Base-by-base conservation (phyloP, 2,113 vertebrate genomes). In the Aix galericulata region DNA sequence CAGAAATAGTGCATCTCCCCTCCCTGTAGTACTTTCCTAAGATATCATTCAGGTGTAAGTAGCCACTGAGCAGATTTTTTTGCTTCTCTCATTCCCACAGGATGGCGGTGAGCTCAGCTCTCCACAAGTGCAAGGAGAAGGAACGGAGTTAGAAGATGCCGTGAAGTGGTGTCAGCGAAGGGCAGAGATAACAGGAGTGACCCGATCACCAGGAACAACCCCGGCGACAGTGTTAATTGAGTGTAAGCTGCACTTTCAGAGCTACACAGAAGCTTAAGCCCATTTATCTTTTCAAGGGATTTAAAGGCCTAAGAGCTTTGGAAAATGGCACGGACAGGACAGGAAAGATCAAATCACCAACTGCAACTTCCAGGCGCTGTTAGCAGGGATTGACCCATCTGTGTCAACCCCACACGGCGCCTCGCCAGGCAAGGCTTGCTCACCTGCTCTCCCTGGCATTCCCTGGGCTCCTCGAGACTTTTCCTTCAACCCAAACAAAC, bases 211-310 rank as follows among this genome's bases (percentile, higher is more conserved):
- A 59, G 89, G 40, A 89, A 63, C 36, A 85, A n/a, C 50, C 34
- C 18, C 3, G 4, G 38, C 7, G 3, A 89, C 62, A 15, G 58
- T 8, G 62, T 62, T 95, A 94, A 94, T 85, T 93, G 94, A 53
- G 52, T 53, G 50, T 76, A 89, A 94, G 74, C 90, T 83, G 86
- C 75, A 75, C 83, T 95, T 95, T 86, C 90, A 95, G 88, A 96
- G 86, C 82, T 44, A 55, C 67, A 87, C 2, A 91, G 85, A 59
- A 75, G 86, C 90, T 80, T 96, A 95, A 90, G 68, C 62, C 84
- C 53, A 27, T 88, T 91, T 95, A 86, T 95, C 90, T 91, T 93
- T 90, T 42, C 64, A 83, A 88, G 86, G 69, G 88, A 93, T 95
- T 96, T 94, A 94, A 88, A 94, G 34, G 88, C 40, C 93, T 89